Percentiles rank a stretch among this genome's conserved stretches.
These are phyloP conservation scores for Toxotes lorentzi DNA, from an alignment of 2,797 vertebrate species.

Conservation along the genomic window DNA sequence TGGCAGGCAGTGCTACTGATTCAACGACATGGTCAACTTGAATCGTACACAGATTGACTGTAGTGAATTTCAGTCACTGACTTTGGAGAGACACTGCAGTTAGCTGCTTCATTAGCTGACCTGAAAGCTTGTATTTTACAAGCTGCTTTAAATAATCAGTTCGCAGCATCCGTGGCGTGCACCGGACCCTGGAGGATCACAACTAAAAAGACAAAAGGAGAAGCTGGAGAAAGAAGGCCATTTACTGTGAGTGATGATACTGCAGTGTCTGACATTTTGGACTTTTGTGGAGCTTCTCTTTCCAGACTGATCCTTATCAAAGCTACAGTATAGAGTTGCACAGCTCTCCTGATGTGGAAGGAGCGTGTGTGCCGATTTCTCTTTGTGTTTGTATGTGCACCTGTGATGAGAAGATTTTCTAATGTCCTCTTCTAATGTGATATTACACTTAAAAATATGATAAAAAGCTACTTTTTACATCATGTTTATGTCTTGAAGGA, in stretches of 20 bases:
- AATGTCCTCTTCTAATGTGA: neutral
- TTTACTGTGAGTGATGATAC: conserved; percentile 79
- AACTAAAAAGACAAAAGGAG: conserved; percentile 60
- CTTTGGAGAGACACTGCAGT: neutral
- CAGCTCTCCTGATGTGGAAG: conserved; percentile 1
- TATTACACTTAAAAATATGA: conserved; percentile 1
- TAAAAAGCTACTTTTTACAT: conserved; percentile 1
- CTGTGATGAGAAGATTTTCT: neutral
- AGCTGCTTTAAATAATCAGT: conserved; percentile 65
- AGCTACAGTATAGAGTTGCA: conserved; percentile 38
- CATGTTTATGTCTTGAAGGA: neutral
- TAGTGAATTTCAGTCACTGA: neutral
- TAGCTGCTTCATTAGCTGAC: conserved; percentile 28
- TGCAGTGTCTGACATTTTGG: conserved; percentile 79
- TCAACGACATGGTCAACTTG: neutral
- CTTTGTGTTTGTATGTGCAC: conserved; percentile 12
- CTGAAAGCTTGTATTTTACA: conserved; percentile 34
- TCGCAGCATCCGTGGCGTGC: conserved; percentile 50
- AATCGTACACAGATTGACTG: neutral
- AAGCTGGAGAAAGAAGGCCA: conserved; percentile 59
- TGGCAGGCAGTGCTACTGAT: neutral
- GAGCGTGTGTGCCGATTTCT: neutral
- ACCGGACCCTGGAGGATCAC: conserved; percentile 59
- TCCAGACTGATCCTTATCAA: conserved; percentile 72
- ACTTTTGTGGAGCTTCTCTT: conserved; percentile 64